phyloP scores from a whole-genome alignment of 2,797 vertebrate genomes.

The Rousettus madagascariensis region DNA sequence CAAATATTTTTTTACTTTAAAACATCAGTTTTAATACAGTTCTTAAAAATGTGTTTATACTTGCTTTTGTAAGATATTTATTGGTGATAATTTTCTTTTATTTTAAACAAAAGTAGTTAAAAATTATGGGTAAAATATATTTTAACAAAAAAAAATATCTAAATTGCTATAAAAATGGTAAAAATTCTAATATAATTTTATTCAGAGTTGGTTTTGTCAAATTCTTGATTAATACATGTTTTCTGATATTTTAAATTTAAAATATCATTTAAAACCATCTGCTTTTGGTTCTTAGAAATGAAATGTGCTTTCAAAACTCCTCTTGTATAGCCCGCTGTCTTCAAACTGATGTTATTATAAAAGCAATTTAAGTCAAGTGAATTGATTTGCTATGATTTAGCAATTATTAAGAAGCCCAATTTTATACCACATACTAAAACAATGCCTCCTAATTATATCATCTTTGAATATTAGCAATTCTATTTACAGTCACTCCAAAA shows the following conservation, averaged over 20 bases:
- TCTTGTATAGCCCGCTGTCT: not conserved
- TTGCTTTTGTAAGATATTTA: not conserved
- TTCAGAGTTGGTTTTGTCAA: slow-evolving; percentile 21
- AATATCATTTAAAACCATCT: not conserved
- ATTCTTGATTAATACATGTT: not conserved
- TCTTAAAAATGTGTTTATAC: not conserved
- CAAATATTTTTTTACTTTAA: slow-evolving; percentile 5
- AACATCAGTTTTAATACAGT: not conserved
- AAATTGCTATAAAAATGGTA: not conserved
- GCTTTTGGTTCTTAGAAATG: not conserved
- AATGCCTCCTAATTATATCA: not conserved
- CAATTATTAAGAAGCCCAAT: not conserved
- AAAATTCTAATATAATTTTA: slow-evolving; percentile 15
- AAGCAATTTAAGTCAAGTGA: not conserved
- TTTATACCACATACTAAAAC: not conserved
- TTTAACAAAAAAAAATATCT: not conserved
- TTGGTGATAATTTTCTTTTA: not conserved
- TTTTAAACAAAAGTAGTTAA: not conserved
- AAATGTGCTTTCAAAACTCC: not conserved
- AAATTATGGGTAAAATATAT: not conserved
- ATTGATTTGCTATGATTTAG: not conserved
- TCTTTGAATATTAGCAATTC: not conserved
- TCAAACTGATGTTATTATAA: not conserved
- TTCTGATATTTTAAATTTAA: slow-evolving; percentile 31
- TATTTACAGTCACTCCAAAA: not conserved